A percentile compares a stretch with the other conserved stretches of the same genome.
phyloP scores from a whole-genome alignment of 2,797 vertebrate genomes.

The Premnoplex brunnescens region DNA sequence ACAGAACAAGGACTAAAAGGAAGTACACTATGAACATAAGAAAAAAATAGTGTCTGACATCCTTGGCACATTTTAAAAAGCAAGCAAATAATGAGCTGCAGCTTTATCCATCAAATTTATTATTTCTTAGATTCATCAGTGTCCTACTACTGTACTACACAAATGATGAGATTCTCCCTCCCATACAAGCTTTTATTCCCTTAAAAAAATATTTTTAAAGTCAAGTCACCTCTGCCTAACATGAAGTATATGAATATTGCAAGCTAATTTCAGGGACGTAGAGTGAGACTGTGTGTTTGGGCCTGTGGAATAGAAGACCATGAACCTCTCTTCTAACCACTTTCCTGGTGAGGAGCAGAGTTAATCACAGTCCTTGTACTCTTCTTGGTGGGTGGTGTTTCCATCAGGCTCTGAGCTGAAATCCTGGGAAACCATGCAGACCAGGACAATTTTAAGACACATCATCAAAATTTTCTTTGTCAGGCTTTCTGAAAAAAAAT shows the following conservation, averaged over 20 bases:
- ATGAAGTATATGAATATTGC: background rate
- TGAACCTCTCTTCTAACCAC: background rate
- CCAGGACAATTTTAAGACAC: background rate
- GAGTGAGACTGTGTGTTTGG: background rate
- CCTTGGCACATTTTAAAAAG: background rate
- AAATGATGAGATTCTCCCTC: constrained; percentile 1
- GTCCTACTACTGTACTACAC: background rate
- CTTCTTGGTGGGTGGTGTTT: background rate
- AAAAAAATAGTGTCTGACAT: background rate
- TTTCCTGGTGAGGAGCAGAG: background rate
- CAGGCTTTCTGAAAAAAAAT: background rate
- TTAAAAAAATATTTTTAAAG: background rate
- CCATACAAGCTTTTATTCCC: background rate
- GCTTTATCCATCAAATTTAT: background rate
- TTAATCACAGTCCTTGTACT: background rate
- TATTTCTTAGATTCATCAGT: background rate
- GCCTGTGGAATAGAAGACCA: background rate
- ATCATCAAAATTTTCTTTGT: background rate
- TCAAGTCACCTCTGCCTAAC: background rate
- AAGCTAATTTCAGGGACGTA: background rate
- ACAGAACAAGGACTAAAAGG: background rate
- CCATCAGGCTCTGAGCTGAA: background rate
- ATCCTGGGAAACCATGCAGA: background rate
- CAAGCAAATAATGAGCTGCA: background rate
- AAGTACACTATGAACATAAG: background rate